phyloP scores from a whole-genome alignment of 2,888 invertebrate genomes.

The Chrysotoxum bicinctum region DNA sequence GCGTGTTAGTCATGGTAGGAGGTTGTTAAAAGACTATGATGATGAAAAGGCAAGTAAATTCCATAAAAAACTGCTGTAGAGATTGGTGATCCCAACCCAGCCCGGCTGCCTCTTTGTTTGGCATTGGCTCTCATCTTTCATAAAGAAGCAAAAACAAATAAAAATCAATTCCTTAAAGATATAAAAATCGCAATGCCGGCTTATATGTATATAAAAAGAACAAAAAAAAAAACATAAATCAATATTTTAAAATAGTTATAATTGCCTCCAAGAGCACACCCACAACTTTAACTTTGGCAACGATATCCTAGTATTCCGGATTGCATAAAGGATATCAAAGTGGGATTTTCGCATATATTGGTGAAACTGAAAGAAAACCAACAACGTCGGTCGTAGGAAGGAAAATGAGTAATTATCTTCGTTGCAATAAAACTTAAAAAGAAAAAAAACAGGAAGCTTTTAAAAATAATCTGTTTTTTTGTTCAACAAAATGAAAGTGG shows the following conservation, averaged over 20 bases:
- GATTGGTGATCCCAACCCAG: constrained; percentile 10
- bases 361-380: not conserved
- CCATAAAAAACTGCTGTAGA: not conserved
- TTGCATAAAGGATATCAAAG: constrained; percentile 44
- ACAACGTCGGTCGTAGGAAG: not conserved
- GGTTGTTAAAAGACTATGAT: not conserved
- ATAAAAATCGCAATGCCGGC: constrained; percentile 55
- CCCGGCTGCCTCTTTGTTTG: not conserved
- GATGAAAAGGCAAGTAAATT: not conserved
- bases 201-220: constrained; percentile 37
- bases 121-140: not conserved
- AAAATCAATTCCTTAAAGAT: constrained; percentile 54
- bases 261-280: constrained; percentile 26
- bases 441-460: not conserved
- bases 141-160: constrained; percentile 13
- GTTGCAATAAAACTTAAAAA: not conserved
- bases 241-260: constrained; percentile 37
- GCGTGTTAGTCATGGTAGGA: constrained; percentile 9
- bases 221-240: constrained; percentile 37
- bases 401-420: not conserved
- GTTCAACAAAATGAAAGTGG: not conserved
- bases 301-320: constrained; percentile 1
- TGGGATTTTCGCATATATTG: constrained; percentile 9
- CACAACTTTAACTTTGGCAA: constrained; percentile 52
- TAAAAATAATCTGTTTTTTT: not conserved